phyloP scores from a whole-genome alignment of 2,888 invertebrate genomes.

The Plebejus melissa region DNA sequence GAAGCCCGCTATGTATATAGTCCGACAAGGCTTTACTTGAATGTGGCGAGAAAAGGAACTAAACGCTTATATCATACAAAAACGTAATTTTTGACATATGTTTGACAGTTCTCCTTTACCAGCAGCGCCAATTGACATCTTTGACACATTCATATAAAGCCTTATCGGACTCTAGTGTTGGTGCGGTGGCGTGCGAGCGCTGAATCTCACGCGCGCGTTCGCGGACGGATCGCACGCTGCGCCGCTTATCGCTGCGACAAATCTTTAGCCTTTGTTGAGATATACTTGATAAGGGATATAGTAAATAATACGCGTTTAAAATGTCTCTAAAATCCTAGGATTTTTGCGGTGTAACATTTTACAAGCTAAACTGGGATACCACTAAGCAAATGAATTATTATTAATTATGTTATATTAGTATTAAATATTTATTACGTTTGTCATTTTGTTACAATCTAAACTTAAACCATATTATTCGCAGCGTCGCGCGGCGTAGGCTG shows the following conservation, averaged over 20 bases:
- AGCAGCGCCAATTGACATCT: no score
- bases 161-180: constrained; percentile 35
- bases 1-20: constrained; percentile 26
- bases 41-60: no score
- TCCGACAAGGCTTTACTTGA: no score
- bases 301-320: background rate
- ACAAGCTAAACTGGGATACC: background rate
- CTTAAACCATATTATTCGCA: background rate
- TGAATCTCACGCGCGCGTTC: constrained; percentile 66
- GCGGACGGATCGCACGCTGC: constrained; percentile 34
- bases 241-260: constrained; percentile 9
- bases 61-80: no score
- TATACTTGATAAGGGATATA: background rate
- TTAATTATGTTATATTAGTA: constrained; percentile 14
- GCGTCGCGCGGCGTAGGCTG: constrained; percentile 11
- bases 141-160: no score
- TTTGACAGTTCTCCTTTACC: no score
- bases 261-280: background rate
- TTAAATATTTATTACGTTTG: constrained; percentile 12
- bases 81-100: no score
- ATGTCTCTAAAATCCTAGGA: background rate
- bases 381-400: background rate
- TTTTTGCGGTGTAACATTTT: background rate
- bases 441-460: background rate
- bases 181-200: constrained; percentile 55